Conservation (phyloP, 2,113 vertebrate species). For the Isurus oxyrinchus region DNA sequence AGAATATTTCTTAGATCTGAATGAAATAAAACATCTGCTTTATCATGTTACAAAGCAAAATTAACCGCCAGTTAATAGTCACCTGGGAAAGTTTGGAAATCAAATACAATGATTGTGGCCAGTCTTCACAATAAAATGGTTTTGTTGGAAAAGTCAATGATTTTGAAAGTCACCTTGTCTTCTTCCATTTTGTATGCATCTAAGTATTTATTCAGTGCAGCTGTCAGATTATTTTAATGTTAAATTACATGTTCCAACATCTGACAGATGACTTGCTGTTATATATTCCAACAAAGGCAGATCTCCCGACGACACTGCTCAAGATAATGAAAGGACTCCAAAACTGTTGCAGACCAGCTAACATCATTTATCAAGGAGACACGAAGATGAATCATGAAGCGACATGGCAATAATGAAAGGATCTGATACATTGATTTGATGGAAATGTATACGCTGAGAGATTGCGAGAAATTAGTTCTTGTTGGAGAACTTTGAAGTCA, state of each 20-base stretch:
- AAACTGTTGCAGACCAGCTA: conserved; percentile 17
- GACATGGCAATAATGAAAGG: conserved; percentile 26
- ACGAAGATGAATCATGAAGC: background rate
- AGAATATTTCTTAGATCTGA: background rate
- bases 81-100: background rate
- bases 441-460: background rate
- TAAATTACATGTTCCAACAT: conserved; percentile 8
- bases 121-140: background rate
- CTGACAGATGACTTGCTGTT: background rate
- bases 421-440: conserved; percentile 27
- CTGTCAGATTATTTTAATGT: conserved; percentile 26
- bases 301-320: background rate
- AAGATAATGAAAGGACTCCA: conserved; percentile 23
- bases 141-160: background rate
- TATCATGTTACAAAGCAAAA: background rate
- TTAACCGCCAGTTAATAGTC: background rate
- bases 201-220: background rate
- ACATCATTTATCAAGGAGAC: conserved; percentile 31
- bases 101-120: background rate
- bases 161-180: conserved; percentile 16
- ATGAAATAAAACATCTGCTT: background rate
- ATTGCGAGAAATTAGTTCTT: conserved; percentile 20
- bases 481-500: conserved; percentile 25
- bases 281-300: conserved; percentile 24
- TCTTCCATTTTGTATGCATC: background rate